A percentile compares a stretch with the other conserved stretches of the same genome.
Evolutionary conservation across 2,888 invertebrate genomes (phyloP).

Genomic region (Polyploca ridens): DNA sequence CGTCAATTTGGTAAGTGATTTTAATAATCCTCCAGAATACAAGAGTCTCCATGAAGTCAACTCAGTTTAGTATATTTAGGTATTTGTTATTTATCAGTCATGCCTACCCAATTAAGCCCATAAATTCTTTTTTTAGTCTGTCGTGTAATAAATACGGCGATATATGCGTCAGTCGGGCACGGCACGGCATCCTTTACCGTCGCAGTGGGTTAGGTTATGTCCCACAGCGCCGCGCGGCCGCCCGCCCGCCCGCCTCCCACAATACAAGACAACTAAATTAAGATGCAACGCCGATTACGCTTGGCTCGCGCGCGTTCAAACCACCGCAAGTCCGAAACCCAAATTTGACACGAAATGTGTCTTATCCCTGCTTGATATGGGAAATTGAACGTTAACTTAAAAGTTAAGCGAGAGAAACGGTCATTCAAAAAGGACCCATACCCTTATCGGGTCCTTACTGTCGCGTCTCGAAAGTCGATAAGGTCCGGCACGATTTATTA

Average conservation of each 20-base stretch:
- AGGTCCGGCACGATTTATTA: conserved; percentile 78
- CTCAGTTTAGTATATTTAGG: neutral
- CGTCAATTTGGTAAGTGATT: conserved; percentile 94
- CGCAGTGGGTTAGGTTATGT: conserved; percentile 66
- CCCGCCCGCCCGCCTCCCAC: conserved; percentile 58
- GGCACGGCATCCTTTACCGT: conserved; percentile 55
- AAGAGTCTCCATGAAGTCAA: conserved; percentile 9
- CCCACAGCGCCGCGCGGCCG: conserved; percentile 41
- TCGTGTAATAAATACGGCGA: conserved; percentile 57
- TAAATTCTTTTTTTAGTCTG: conserved; percentile 52
- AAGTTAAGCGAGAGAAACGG: conserved; percentile 49
- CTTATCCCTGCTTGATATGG: conserved; percentile 34
- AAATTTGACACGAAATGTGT: conserved; percentile 36
- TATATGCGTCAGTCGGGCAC: conserved; percentile 51
- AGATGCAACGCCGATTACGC: conserved; percentile 81
- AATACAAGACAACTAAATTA: conserved; percentile 83
- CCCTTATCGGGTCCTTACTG: conserved; percentile 77
- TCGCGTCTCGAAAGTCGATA: conserved; percentile 76
- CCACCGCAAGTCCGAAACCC: conserved; percentile 52
- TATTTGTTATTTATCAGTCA: conserved; percentile 10
- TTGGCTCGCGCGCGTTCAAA: conserved; percentile 55
- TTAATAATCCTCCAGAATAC: conserved; percentile 10
- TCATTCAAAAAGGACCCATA: conserved; percentile 53
- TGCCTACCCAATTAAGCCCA: conserved; percentile 48
- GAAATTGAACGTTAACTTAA: conserved; percentile 55